These are phyloP conservation scores for Craniophora ligustri DNA, from an alignment of 2,888 invertebrate genomes.

Conservation along the genomic window DNA sequence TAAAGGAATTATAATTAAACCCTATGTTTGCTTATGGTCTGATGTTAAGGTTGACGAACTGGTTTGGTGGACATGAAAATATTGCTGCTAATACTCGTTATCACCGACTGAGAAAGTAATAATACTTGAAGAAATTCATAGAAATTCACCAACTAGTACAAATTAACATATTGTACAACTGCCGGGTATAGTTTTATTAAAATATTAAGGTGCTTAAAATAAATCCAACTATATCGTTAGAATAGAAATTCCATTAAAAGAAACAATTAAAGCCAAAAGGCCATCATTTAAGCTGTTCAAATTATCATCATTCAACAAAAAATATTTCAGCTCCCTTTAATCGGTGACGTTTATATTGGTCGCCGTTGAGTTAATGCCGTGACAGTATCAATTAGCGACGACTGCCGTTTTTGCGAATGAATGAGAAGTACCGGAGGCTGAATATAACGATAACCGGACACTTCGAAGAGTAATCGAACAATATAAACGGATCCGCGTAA, in stretches of 20 bases:
- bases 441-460: constrained; percentile 28
- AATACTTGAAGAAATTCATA: no score
- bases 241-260: neutral
- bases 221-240: neutral
- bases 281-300: constrained; percentile 10
- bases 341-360: constrained; percentile 39
- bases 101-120: no score
- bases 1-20: no score
- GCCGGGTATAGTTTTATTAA: no score
- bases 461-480: constrained; percentile 28
- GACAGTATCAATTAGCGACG: constrained; percentile 54
- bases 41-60: no score
- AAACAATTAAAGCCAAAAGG: constrained; percentile 4
- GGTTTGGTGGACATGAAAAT: no score
- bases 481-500: constrained; percentile 19
- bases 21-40: no score
- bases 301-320: constrained; percentile 18
- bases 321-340: constrained; percentile 24
- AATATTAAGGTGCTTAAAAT: no score
- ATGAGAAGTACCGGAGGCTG: constrained; percentile 13
- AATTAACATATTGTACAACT: no score
- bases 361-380: constrained; percentile 44
- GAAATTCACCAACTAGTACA: no score
- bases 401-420: constrained; percentile 31
- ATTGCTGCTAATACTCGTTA: no score